Base-by-base conservation (phyloP, 2,113 vertebrate species). In the Ophiodon elongatus region DNA sequence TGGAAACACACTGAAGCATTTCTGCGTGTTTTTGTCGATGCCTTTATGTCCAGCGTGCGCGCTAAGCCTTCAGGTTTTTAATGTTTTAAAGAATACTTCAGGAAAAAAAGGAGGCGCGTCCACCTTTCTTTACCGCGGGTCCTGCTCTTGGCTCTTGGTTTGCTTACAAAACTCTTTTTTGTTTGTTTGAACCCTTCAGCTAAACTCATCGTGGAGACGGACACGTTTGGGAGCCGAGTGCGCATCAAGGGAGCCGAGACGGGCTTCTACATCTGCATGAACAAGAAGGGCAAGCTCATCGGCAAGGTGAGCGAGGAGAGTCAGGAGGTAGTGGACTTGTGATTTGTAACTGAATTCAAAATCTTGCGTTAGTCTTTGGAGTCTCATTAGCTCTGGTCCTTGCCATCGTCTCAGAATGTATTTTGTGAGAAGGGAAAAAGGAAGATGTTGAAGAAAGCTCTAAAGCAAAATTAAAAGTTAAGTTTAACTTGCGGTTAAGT, bases 231-330 rank as follows among this genome's bases (percentile, higher is more conserved):
- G 81, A 99, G 98, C 94, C 95, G 97, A 0, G 98, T 99, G 75
- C 97, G 98, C 62, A 98, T 99, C 76, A 98, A 98, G 80, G 98
- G 98, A 60, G 98, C 98, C 0, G 97, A 98, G 93, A 99, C 98
- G 0, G 98, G 98, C 21, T 96, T 97, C 86, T 99, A 99, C 92
- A 98, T 99, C 96, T 99, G 98, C 92, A 99, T 99, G 98, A 99
- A 98, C 95, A 99, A 98, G 93, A 97, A 96, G 68, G 98, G 98
- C 57, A 99, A 99, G 88, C 95, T 99, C 91, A 96, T 99, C 6
- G 98, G 98, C 93, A 99, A 99, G 98, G 98, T 99, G 89, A 93
- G 88, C n/a, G 65, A 84, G n/a, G 62, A 74, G 76, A 69, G 14
- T 9, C 63, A 35, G 72, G n/a, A n/a, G n/a, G n/a, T n/a, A n/a